phyloP scores from a whole-genome alignment of 2,113 vertebrate genomes.

The Puma concolor region DNA sequence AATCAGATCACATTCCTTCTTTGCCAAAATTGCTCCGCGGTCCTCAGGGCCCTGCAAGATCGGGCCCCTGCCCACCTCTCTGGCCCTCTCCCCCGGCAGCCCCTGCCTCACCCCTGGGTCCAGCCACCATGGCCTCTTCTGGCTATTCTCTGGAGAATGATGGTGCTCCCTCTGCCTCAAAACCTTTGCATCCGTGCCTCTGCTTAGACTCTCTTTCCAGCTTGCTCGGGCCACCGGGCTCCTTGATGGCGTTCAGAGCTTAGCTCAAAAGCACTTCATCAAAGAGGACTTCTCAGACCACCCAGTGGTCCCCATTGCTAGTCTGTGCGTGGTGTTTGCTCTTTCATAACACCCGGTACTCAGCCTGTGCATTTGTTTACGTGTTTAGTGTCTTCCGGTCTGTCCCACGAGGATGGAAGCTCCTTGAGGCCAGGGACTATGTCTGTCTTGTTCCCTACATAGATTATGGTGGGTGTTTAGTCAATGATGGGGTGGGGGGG shows the following conservation, averaged over 20 bases:
- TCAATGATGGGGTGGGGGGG: background rate
- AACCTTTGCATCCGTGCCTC: background rate
- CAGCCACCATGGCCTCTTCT: background rate
- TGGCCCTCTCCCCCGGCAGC: background rate
- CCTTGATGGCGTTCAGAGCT: background rate
- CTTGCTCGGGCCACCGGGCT: background rate
- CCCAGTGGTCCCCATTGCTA: background rate
- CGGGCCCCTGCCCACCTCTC: background rate
- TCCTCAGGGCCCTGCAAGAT: background rate
- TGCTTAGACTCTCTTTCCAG: background rate
- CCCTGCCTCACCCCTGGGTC: background rate
- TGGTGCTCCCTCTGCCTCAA: background rate
- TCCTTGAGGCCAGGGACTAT: background rate
- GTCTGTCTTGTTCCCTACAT: background rate
- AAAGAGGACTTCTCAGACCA: background rate
- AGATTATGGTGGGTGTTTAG: background rate
- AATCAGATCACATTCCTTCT: background rate
- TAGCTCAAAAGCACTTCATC: background rate
- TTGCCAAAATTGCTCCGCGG: background rate
- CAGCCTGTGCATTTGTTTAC: background rate
- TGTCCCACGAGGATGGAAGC: background rate
- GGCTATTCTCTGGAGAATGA: background rate
- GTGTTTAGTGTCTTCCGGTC: background rate
- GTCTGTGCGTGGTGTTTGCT: too few relatives aligned
- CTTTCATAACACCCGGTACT: background rate